Evolutionary conservation across 2,113 vertebrate genomes (phyloP).

Genomic region (Phoenicopterus ruber): DNA sequence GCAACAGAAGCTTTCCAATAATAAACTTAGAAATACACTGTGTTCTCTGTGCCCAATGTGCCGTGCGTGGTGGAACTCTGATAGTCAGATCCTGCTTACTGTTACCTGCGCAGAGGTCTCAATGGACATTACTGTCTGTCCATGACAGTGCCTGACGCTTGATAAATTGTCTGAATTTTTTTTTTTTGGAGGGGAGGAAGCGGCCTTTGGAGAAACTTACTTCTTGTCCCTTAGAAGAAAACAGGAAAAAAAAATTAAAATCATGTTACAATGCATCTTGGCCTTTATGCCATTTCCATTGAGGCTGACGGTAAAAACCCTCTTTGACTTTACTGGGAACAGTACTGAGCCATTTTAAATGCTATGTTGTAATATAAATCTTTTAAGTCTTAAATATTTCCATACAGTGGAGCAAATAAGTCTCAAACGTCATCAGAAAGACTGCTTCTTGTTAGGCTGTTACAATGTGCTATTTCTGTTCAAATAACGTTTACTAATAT

Average conservation of each 20-base stretch:
- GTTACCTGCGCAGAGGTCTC: not conserved
- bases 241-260: not conserved
- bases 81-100: not conserved
- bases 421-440: conserved; percentile 19
- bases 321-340: conserved; percentile 2
- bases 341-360: not conserved
- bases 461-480: conserved; percentile 62
- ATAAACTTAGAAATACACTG: not conserved
- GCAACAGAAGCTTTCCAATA: not conserved
- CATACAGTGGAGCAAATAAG: conserved; percentile 41
- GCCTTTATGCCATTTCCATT: not conserved
- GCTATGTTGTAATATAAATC: conserved; percentile 13
- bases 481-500: conserved; percentile 36
- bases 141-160: not conserved
- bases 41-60: not conserved
- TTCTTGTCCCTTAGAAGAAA: not conserved
- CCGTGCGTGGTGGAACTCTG: not conserved
- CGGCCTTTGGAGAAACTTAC: not conserved
- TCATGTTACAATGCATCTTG: not conserved
- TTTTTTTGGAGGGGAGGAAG: accelerated
- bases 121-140: accelerated
- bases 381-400: conserved; percentile 57
- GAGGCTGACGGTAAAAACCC: not conserved
- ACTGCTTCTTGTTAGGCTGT: conserved; percentile 59
- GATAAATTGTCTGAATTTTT: not conserved